A percentile compares a stretch with the other conserved stretches of the same genome.
These are phyloP conservation scores for Enteromius anoplus DNA, from an alignment of 2,797 vertebrate genomes.

Conservation along the genomic window DNA sequence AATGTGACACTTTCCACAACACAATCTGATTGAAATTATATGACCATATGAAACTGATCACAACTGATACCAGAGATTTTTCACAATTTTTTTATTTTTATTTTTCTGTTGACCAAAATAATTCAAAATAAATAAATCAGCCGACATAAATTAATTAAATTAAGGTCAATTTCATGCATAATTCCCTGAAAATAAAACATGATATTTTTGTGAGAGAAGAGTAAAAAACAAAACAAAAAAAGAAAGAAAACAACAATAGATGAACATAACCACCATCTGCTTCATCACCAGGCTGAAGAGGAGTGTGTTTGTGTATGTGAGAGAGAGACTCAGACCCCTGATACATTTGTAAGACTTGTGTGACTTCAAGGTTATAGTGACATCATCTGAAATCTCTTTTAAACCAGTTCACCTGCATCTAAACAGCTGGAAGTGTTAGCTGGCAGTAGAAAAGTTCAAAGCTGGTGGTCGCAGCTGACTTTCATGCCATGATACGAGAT, in stretches of 20 bases:
- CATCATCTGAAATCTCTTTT: conserved; percentile 32
- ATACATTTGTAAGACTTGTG: conserved; percentile 51
- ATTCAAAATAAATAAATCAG: conserved; percentile 63
- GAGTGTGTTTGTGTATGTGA: conserved; percentile 39
- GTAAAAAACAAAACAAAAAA: conserved; percentile 65
- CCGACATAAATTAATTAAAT: conserved; percentile 65
- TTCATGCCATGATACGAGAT: conserved; percentile 10
- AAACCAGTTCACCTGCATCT: conserved; percentile 28
- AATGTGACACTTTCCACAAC: too few relatives aligned
- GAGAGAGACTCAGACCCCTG: conserved; percentile 40
- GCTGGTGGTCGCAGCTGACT: conserved; percentile 23
- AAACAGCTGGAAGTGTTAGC: conserved; percentile 38
- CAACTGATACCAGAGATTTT: conserved; percentile 50
- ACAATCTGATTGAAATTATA: not conserved
- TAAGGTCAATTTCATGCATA: conserved; percentile 70
- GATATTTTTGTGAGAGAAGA: conserved; percentile 55
- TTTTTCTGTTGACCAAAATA: conserved; percentile 68
- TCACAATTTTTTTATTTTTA: conserved; percentile 67
- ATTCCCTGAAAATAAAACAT: conserved; percentile 71
- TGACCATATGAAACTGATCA: not conserved
- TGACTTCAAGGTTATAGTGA: conserved; percentile 52
- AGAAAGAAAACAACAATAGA: conserved; percentile 61
- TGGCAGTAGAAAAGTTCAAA: conserved; percentile 39
- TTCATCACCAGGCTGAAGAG: conserved; percentile 54
- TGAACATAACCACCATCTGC: conserved; percentile 56